Base-by-base conservation (phyloP, 2,888 invertebrate species). In the Pristionchus entomophagus region DNA sequence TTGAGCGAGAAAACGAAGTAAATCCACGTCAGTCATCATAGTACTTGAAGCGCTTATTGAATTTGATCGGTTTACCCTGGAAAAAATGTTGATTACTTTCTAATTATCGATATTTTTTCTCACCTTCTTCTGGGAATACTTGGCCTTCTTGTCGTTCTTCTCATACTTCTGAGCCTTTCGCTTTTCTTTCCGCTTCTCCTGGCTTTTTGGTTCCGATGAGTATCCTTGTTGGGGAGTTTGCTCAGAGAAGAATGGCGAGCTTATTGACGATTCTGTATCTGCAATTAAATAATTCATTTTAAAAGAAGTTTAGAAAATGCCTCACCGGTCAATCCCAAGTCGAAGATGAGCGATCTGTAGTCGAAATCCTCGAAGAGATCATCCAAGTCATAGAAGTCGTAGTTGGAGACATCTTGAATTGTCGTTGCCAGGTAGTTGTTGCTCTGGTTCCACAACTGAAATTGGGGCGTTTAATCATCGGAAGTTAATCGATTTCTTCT, bases 391-490 rank as follows among this genome's bases (percentile, higher is more conserved):
- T 38, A 69, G 38, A 69, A 38, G n/a, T 69, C 69, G 41, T 38
- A 38, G 19, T 10, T 5, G 56, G 10, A 56, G 56, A 56, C 5
- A 29, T 45, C 78, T 45, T 45, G 26, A 0, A 78, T 12, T 14
- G 26, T 49, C 14, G 78, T 29, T 4, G 29, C 6, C 2, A 78
- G 12, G 49, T 49, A 29, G 49, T 49, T 38, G 29, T 78, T 51
- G 45, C 45, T 29, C 26, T 78, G 78, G 78, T 78, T 51, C 78
- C 78, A 78, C 49, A 78, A 26, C 78, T 78, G 78, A 78, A 78
- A 73, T n/a, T n/a, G n/a, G 26, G 26, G 41, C 5, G 4, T 73
- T n/a, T 12, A 73, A 73, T 41, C 22, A n/a, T n/a, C n/a, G n/a
- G n/a, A n/a, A n/a, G n/a, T n/a, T n/a, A n/a, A n/a, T n/a, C n/a